These are phyloP conservation scores for Saccostrea cuccullata DNA, from an alignment of 1,140 invertebrate genomes.

Conservation along the genomic window DNA sequence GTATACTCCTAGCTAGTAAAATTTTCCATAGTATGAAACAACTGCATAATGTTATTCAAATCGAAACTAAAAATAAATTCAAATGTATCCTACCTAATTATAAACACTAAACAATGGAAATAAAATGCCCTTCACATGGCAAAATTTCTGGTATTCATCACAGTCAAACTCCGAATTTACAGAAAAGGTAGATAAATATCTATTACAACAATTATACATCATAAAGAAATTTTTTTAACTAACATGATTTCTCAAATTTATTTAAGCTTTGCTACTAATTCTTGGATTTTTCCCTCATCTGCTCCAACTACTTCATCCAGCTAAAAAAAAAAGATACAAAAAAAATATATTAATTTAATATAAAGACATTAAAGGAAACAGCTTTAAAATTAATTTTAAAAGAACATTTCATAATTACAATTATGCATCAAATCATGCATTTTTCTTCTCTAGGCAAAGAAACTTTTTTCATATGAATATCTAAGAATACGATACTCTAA, in stretches of 20 bases:
- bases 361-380: not conserved
- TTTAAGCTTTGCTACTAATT: not conserved
- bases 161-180: not conserved
- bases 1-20: not conserved
- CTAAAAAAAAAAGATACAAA: not conserved
- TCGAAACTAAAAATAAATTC: no score
- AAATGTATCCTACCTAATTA: not conserved
- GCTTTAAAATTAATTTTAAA: no score
- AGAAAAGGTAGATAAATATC: not conserved
- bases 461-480: no score
- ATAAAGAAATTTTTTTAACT: no score
- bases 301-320: slow-evolving; percentile 10
- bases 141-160: not conserved
- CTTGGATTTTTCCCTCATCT: not conserved
- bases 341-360: not conserved
- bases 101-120: not conserved
- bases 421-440: not conserved
- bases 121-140: not conserved
- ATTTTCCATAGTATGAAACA: not conserved
- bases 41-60: not conserved
- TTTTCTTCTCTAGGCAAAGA: no score
- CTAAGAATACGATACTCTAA: no score
- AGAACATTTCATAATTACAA: no score
- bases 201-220: not conserved
- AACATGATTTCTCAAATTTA: not conserved